Percentiles rank a stretch among this genome's conserved stretches.
Conservation (phyloP, 2,888 invertebrate genomes). For the Drosophila kuntzei region DNA sequence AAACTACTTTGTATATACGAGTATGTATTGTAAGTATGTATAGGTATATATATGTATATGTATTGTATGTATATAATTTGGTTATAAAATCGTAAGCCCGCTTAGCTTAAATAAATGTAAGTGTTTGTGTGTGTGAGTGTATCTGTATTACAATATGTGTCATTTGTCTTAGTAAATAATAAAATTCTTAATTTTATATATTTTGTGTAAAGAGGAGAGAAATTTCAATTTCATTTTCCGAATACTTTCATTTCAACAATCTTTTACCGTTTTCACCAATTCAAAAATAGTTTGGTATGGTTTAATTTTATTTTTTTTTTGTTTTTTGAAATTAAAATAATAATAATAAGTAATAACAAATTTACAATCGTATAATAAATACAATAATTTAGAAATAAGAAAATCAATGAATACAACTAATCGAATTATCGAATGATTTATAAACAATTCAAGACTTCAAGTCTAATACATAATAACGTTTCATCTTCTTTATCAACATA, state of each 20-base stretch:
- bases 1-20: conserved; percentile 57
- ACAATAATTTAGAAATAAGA: conserved; percentile 63
- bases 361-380: conserved; percentile 53
- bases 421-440: conserved; percentile 31
- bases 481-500: conserved; percentile 6
- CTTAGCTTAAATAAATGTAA: conserved; percentile 55
- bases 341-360: conserved; percentile 46
- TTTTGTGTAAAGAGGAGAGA: conserved; percentile 61
- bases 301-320: conserved; percentile 28
- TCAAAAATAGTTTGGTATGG: conserved; percentile 59
- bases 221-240: conserved; percentile 70
- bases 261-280: conserved; percentile 55
- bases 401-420: conserved; percentile 38
- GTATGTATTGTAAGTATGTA: conserved; percentile 48
- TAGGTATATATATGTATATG: conserved; percentile 41
- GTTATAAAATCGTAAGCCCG: conserved; percentile 70
- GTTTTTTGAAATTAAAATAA: conserved; percentile 21
- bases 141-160: conserved; percentile 53
- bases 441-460: conserved; percentile 74
- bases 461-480: conserved; percentile 72
- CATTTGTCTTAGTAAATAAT: conserved; percentile 51
- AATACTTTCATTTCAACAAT: conserved; percentile 67
- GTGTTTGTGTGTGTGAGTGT: conserved; percentile 1
- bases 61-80: conserved; percentile 48
- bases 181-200: conserved; percentile 41